These are phyloP conservation scores for Myanophis thanlyinensis DNA, from an alignment of 2,113 vertebrate species.

Conservation along the genomic window DNA sequence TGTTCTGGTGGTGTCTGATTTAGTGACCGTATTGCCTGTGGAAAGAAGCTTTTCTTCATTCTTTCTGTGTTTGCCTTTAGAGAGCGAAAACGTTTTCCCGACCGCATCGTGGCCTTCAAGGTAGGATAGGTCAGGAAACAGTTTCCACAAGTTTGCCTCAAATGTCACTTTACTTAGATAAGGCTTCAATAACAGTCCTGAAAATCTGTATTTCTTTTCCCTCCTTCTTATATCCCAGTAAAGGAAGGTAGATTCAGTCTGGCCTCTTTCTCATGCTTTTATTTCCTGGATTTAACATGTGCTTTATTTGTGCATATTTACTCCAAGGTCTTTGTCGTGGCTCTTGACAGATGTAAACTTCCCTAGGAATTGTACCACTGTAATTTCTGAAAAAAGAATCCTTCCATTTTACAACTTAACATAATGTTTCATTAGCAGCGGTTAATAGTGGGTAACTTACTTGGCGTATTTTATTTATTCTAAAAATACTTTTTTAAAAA, in stretches of 20 bases:
- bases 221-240: not conserved
- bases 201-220: not conserved
- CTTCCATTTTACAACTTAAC: not conserved
- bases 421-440: not conserved
- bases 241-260: not conserved
- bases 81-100: no score
- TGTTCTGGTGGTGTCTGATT: no score
- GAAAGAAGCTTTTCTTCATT: no score
- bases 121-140: not conserved
- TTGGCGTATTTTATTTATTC: not conserved
- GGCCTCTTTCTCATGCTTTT: not conserved
- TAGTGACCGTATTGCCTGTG: no score
- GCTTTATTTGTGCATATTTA: not conserved
- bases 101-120: not conserved
- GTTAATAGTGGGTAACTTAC: not conserved
- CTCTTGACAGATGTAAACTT: not conserved
- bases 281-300: not conserved
- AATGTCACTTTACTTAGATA: not conserved
- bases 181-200: not conserved
- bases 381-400: not conserved
- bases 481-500: not conserved
- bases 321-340: not conserved
- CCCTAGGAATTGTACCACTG: not conserved
- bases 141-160: not conserved
- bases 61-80: no score